Evolutionary conservation across 2,113 vertebrate species (phyloP), one percentile per base, ranked within the genome.

Genomic region (Willisornis vidua): DNA sequence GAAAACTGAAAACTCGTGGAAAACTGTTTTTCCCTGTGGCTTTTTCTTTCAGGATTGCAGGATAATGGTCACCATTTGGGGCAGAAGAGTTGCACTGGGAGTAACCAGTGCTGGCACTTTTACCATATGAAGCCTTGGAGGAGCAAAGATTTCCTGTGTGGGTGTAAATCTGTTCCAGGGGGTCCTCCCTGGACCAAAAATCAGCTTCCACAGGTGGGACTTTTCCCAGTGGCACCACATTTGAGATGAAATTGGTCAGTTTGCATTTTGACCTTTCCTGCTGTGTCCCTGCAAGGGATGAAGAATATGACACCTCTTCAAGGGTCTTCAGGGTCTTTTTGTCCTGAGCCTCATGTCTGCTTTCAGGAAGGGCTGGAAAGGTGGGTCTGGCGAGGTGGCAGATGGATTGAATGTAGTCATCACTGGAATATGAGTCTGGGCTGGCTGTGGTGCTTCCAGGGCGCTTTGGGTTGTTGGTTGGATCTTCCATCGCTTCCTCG

Each of bases 351-450:
- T 57, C 86, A 12, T 0, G 1, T 22, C 91, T 49, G 82, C 82
- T 81, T 63, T 98, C 97, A 59, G 95, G 85, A 39, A 73, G 72
- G 26, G 94, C 89, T 0, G 97, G 97, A 92, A 98, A 98, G 45
- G 98, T 98, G 75, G 99, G 98, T 62, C 97, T 98, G 75, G 98
- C 98, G 1, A 99, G 97, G 94, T 99, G 98, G 92, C 98, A 98
- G 96, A 99, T 99, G 90, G 99, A 99, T n/a, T 98, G 98, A 82
- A 98, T 96, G 96, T 99, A 98, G 77, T 98, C 98, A 1, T 98
- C 98, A 0, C 97, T 98, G 75, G 98, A 98, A 49, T 97, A 81
- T 0, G 45, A 65, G 48, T 97, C 77, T 35, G n/a, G 71, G 65
- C 89, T 29, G 49, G 72, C 37, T 10, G 68, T 45, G 26, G 78